Percentiles rank a stretch among this genome's conserved stretches.
Evolutionary conservation across 2,797 vertebrate species (phyloP).

Genomic region (Heliangelus exortis): DNA sequence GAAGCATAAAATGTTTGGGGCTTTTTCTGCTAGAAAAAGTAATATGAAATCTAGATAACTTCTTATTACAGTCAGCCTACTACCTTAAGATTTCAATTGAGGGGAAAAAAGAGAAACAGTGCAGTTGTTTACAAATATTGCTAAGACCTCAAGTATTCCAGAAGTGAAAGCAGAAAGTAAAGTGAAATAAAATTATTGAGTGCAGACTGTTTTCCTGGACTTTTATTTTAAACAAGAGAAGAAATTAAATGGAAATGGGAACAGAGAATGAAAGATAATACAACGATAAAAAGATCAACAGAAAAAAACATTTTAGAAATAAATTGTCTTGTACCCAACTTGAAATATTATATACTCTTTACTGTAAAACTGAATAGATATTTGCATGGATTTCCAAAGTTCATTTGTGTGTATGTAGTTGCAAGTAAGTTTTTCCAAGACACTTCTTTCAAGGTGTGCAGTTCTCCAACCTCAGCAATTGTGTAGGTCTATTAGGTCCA

Average conservation of each 20-base stretch:
- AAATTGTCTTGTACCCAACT: not conserved
- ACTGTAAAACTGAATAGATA: not conserved
- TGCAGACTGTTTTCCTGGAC: not conserved
- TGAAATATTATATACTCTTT: not conserved
- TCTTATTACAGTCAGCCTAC: not conserved
- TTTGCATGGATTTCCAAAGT: not conserved
- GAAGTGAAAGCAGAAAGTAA: not conserved
- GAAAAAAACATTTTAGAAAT: not conserved
- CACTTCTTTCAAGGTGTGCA: not conserved
- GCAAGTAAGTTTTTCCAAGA: not conserved
- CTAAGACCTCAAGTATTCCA: not conserved
- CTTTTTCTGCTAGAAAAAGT: not conserved
- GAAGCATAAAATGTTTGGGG: not conserved
- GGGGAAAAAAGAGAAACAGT: not conserved
- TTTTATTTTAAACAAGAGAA: not conserved
- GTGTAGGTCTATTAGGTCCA: not conserved
- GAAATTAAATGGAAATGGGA: not conserved
- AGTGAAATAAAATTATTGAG: not conserved
- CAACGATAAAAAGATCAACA: not conserved
- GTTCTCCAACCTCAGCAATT: not conserved
- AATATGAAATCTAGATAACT: not conserved
- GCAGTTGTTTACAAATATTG: not conserved
- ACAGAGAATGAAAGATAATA: not conserved
- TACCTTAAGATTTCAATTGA: not conserved
- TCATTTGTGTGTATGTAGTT: not conserved